Percentiles rank a stretch among this genome's conserved stretches.
Evolutionary conservation across 1,140 invertebrate genomes (phyloP).

Genomic region (Belonocnema kinseyi): DNA sequence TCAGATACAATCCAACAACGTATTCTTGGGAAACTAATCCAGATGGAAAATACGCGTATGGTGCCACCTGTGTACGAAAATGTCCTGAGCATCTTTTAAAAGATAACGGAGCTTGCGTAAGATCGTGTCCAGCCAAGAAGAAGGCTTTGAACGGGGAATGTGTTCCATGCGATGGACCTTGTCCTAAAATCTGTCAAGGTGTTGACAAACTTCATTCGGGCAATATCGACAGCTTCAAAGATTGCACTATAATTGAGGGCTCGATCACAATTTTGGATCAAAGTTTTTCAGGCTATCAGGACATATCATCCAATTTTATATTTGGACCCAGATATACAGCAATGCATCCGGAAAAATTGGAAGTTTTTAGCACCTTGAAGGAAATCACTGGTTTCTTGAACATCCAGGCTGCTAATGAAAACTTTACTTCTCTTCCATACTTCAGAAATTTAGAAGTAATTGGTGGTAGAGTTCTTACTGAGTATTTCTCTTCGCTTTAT

Average conservation of each 20-base stretch:
- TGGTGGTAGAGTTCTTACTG: slow-evolving; percentile 90
- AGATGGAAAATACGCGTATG: slow-evolving; percentile 96
- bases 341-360: slow-evolving; percentile 90
- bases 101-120: slow-evolving; percentile 95
- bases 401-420: slow-evolving; percentile 89
- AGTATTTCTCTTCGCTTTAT: slow-evolving; percentile 91
- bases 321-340: slow-evolving; percentile 85
- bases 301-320: slow-evolving; percentile 85
- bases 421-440: slow-evolving; percentile 93
- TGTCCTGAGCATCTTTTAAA: slow-evolving; percentile 95
- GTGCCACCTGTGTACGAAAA: slow-evolving; percentile 95
- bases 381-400: slow-evolving; percentile 96
- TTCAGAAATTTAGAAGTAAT: slow-evolving; percentile 95
- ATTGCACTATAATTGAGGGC: slow-evolving; percentile 96
- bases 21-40: slow-evolving; percentile 95
- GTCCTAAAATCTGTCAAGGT: slow-evolving; percentile 92
- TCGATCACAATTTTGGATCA: slow-evolving; percentile 93
- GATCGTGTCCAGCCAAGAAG: slow-evolving; percentile 92
- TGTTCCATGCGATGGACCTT: slow-evolving; percentile 94
- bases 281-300: slow-evolving; percentile 91
- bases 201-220: slow-evolving; percentile 87
- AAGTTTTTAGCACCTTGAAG: slow-evolving; percentile 93
- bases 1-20: slow-evolving; percentile 89
- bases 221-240: slow-evolving; percentile 92
- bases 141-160: slow-evolving; percentile 92